Evolutionary conservation across 2,888 invertebrate genomes (phyloP).

Genomic region (Catocala fraxini): DNA sequence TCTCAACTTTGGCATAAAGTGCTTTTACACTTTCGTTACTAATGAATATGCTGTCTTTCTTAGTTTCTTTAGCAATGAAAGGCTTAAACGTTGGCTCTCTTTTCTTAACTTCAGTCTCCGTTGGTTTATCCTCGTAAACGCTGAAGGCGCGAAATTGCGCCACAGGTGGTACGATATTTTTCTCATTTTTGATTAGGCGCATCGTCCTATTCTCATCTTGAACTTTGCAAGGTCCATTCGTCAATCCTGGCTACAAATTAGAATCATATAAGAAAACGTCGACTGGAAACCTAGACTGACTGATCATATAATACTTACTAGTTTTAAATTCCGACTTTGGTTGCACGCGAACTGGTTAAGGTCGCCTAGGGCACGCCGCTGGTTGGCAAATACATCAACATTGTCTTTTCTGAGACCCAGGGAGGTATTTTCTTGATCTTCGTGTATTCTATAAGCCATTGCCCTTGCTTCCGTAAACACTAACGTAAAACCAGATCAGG

Average conservation of each 20-base stretch:
- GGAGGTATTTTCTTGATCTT: constrained; percentile 92
- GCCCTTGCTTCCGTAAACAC: constrained; percentile 77
- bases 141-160: constrained; percentile 93
- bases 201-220: constrained; percentile 83
- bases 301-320: constrained; percentile 76
- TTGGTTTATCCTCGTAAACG: constrained; percentile 90
- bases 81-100: constrained; percentile 78
- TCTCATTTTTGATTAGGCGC: constrained; percentile 82
- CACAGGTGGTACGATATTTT: constrained; percentile 88
- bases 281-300: constrained; percentile 10
- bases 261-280: constrained; percentile 21
- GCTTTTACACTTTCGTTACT: constrained; percentile 74
- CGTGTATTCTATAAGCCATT: constrained; percentile 93
- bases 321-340: constrained; percentile 84
- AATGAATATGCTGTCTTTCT: constrained; percentile 71
- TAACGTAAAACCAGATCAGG: constrained; percentile 62
- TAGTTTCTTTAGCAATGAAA: constrained; percentile 76
- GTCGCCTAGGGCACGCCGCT: constrained; percentile 90
- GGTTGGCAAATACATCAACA: constrained; percentile 82
- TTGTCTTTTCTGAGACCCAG: constrained; percentile 85
- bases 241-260: constrained; percentile 71
- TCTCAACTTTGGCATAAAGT: constrained; percentile 70
- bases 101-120: constrained; percentile 80
- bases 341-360: constrained; percentile 88
- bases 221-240: constrained; percentile 81